phyloP scores from a whole-genome alignment of 2,797 vertebrate species.

The Oreochromis grahami region DNA sequence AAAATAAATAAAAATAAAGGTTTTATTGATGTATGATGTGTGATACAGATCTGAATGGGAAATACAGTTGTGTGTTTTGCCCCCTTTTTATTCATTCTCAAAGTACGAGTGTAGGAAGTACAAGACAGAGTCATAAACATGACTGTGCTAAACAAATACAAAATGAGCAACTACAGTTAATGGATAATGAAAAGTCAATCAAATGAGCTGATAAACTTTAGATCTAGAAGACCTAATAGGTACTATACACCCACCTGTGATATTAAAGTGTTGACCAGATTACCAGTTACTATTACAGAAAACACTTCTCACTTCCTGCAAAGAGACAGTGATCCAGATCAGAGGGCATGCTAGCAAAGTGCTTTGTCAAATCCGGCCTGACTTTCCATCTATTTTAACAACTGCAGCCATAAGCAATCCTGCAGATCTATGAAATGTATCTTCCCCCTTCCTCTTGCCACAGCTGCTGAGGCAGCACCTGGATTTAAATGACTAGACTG shows the following conservation, averaged over 20 bases:
- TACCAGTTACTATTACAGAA: neutral
- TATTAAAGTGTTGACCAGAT: neutral
- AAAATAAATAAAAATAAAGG: neutral
- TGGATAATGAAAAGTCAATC: neutral
- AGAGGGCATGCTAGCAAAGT: slow-evolving; percentile 1
- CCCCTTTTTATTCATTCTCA: neutral
- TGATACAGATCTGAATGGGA: neutral
- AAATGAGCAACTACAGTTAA: neutral
- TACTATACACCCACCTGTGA: neutral
- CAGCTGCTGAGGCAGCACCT: slow-evolving; percentile 59
- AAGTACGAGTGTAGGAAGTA: rapidly evolving
- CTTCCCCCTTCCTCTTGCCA: neutral
- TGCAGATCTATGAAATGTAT: slow-evolving; percentile 49
- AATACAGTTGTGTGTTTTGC: neutral
- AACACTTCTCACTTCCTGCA: neutral
- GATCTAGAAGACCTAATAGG: neutral
- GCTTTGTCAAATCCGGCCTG: slow-evolving; percentile 29
- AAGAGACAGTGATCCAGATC: slow-evolving; percentile 18
- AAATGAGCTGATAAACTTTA: neutral
- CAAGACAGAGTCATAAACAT: neutral
- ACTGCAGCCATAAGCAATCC: slow-evolving; percentile 62
- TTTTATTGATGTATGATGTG: neutral
- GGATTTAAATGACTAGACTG: slow-evolving; percentile 46
- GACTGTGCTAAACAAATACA: neutral
- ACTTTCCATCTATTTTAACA: slow-evolving; percentile 51